Conservation (phyloP, 2,113 vertebrate genomes). For the Sitta europaea region DNA sequence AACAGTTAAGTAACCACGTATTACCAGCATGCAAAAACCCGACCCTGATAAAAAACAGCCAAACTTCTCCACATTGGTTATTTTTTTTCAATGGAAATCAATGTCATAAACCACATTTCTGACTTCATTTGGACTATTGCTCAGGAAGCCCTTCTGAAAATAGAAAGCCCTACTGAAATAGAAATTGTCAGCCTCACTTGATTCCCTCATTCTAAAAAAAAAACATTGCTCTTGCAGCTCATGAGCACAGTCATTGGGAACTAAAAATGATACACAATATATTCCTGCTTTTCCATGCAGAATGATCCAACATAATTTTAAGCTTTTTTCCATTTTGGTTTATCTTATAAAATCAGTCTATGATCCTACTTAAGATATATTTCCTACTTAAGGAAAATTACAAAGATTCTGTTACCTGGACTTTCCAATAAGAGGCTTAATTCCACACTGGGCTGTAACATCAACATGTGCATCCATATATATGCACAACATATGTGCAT, state of each 20-base stretch:
- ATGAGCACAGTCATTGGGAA: neutral
- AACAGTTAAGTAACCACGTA: neutral
- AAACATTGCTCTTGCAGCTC: neutral
- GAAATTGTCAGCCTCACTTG: neutral
- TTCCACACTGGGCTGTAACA: neutral
- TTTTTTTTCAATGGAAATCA: neutral
- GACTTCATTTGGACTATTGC: neutral
- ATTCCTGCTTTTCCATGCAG: neutral
- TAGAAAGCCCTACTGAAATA: neutral
- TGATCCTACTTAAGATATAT: neutral
- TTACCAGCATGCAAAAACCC: neutral
- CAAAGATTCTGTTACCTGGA: neutral
- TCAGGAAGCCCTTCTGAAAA: neutral
- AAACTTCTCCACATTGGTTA: neutral
- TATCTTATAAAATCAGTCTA: neutral
- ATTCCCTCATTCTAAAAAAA: neutral
- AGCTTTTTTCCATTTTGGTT: neutral
- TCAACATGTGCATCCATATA: neutral
- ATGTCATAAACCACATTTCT: neutral
- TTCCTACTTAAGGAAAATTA: neutral
- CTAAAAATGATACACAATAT: rapidly evolving
- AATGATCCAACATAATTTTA: neutral
- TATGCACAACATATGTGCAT: neutral
- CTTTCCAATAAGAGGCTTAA: neutral
- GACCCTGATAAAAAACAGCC: neutral